Percentiles rank a stretch among this genome's conserved stretches.
Conservation (phyloP, 23 tunicate species). For the Styela clava region DNA sequence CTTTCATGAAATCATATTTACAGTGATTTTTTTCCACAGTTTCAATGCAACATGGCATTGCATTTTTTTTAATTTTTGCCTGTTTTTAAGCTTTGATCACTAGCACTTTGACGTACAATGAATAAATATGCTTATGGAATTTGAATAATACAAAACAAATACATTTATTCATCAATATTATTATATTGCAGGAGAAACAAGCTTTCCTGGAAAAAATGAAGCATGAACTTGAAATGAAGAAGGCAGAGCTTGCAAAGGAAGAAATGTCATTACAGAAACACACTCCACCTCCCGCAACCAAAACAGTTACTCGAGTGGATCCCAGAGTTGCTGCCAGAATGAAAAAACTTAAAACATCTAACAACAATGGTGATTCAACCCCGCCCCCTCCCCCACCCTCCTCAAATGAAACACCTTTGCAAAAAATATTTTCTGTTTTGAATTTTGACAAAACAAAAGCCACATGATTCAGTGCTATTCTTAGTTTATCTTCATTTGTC, state of each 20-base stretch:
- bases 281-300: slow-evolving; percentile 4
- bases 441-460: slow-evolving; percentile 38
- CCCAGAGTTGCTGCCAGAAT: slow-evolving; percentile 40
- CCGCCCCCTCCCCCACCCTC: slow-evolving; percentile 12
- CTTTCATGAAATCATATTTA: no score
- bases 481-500: no score
- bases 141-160: no score
- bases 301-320: slow-evolving; percentile 25
- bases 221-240: slow-evolving; percentile 76
- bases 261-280: slow-evolving; percentile 68
- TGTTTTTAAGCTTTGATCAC: no score
- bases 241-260: slow-evolving; percentile 72
- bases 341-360: not conserved
- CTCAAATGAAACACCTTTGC: slow-evolving; percentile 51
- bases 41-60: no score
- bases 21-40: no score
- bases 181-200: slow-evolving; percentile 15
- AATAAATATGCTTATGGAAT: no score
- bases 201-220: slow-evolving; percentile 76
- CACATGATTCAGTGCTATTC: slow-evolving; percentile 9
- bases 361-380: slow-evolving; percentile 4
- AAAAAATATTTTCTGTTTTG: slow-evolving; percentile 68
- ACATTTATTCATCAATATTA: not conserved
- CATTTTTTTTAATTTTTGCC: no score
- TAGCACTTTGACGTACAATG: no score